Evolutionary conservation across 2,888 invertebrate genomes (phyloP).

Genomic region (Dicranocentrus wangi): DNA sequence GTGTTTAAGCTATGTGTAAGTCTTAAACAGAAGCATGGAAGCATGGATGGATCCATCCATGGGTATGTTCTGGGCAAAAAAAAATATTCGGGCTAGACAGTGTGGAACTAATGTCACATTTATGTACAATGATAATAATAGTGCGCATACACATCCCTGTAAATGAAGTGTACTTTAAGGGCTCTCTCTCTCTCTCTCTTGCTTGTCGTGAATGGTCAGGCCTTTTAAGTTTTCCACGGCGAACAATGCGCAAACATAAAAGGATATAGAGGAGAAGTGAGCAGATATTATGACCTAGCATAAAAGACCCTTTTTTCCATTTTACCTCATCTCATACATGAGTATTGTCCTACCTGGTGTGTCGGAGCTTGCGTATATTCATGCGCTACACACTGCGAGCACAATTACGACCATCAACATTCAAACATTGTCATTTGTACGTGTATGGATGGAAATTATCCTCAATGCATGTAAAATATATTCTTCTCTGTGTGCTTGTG

Average conservation of each 20-base stretch:
- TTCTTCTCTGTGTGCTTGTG: no score
- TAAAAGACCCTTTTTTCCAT: constrained; percentile 49
- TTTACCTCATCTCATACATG: constrained; percentile 37
- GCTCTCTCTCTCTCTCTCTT: constrained; percentile 27
- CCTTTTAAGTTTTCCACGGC: constrained; percentile 46
- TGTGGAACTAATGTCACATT: constrained; percentile 59
- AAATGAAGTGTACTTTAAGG: constrained; percentile 49
- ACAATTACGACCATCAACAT: no score
- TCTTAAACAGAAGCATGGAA: constrained; percentile 27
- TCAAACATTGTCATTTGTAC: no score
- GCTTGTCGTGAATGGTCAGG: constrained; percentile 43
- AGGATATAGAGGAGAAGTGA: constrained; percentile 49
- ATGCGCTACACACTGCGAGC: no score
- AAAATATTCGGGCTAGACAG: constrained; percentile 42
- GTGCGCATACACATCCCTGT: not conserved
- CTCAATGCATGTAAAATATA: no score
- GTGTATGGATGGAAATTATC: no score
- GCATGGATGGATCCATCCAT: not conserved
- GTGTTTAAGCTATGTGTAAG: no score
- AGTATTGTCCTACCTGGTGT: not conserved
- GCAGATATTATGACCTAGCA: constrained; percentile 64
- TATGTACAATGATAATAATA: constrained; percentile 11
- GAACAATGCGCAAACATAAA: constrained; percentile 51
- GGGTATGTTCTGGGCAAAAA: constrained; percentile 12
- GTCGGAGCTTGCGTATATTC: no score